Percentiles rank a stretch among this genome's conserved stretches.
Conservation (phyloP, 2,797 vertebrate genomes). For the Tokudaia muenninki region DNA sequence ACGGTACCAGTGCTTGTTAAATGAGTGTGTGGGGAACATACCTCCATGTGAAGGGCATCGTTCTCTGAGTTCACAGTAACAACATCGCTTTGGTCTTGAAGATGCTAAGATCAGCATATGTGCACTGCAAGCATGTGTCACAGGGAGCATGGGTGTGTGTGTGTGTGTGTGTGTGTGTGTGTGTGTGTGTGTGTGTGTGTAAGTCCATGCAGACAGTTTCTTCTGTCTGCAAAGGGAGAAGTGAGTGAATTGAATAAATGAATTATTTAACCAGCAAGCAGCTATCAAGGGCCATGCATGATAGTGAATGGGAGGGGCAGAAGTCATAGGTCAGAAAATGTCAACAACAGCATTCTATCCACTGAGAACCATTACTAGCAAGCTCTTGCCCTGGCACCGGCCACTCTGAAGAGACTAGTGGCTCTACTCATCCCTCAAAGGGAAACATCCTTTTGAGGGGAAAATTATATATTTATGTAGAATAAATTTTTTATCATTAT, state of each 20-base stretch:
- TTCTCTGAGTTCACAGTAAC: background rate
- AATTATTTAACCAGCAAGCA: background rate
- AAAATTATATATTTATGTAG: background rate
- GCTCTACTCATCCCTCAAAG: background rate
- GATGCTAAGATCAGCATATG: background rate
- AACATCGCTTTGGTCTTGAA: background rate
- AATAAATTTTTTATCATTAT: background rate
- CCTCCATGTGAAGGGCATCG: background rate
- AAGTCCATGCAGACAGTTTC: background rate
- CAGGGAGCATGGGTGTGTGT: no score
- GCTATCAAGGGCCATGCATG: background rate
- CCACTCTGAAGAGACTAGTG: background rate
- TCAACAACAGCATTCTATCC: background rate
- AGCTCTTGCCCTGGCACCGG: background rate
- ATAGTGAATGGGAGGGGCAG: background rate
- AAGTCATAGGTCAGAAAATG: background rate
- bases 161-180: no score
- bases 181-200: no score
- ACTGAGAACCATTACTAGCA: no score
- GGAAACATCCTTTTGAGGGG: background rate
- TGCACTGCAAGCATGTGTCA: background rate
- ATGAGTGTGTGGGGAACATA: background rate
- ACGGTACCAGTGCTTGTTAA: background rate
- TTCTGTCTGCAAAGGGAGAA: background rate
- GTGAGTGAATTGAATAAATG: background rate